Evolutionary conservation across 2,113 vertebrate species (phyloP), one percentile per base, ranked within the genome.

Genomic region (Chelonoidis abingdonii): DNA sequence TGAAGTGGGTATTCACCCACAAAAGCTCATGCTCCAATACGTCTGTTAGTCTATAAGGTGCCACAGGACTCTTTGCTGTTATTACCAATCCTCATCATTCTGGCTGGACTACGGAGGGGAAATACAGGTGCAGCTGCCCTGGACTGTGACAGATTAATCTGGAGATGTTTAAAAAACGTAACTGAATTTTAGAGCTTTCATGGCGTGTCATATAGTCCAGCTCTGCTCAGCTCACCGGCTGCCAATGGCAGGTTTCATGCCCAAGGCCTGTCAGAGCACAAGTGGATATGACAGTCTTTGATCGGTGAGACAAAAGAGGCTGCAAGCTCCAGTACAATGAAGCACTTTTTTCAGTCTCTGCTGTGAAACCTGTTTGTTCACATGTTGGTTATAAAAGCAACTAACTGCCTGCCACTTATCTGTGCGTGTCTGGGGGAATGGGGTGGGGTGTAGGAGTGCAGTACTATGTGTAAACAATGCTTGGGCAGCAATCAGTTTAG

Each of bases 361-460:
- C 82, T 17, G 54, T 0, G 3, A 50, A 53, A 41, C 49, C 49
- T 35, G 80, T 12, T 12, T 21, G 10, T 56, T 35, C 22, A 1
- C 1, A 41, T 1, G 0, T 19, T 65, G 44, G 22, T 35, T 82
- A 78, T 19, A 27, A 56, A 52, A 86, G 78, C 86, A 52, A 44
- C 21, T 41, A 54, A 8, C 85, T 38, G 82, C 62, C 35, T 21
- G 86, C 35, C 56, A 24, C 29, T 49, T 89, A 31, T 2, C 0
- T 0, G 16, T 1, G 49, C 76, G 89, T 6, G 59, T 35, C 57
- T 27, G 27, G 57, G 57, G 86, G 47, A 62, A 12, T 35, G 19
- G 19, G 3, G 2, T 78, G 76, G 25, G 22, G 10, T 0, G 27
- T 31, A 22, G 21, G 22, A 22, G 54, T 0, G 31, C 62, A 29